These are phyloP conservation scores for Melinaea menophilus DNA, from an alignment of 2,888 invertebrate genomes.

Conservation along the genomic window DNA sequence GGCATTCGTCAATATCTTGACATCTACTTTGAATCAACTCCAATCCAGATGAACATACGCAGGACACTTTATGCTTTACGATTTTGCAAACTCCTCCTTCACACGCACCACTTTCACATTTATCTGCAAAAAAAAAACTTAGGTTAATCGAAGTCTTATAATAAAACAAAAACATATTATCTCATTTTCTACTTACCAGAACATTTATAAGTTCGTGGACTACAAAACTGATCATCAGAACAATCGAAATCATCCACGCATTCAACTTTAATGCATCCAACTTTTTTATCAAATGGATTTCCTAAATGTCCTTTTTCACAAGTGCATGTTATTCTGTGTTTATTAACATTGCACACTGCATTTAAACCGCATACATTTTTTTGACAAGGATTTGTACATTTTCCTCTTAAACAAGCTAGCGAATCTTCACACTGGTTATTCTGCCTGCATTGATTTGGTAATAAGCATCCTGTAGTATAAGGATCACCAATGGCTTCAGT, in stretches of 20 bases:
- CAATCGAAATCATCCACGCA: constrained; percentile 89
- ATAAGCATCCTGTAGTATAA: constrained; percentile 81
- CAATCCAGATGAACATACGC: constrained; percentile 87
- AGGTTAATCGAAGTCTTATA: too few species aligned
- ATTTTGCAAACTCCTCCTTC: constrained; percentile 88
- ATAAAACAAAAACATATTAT: too few species aligned
- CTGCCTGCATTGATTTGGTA: constrained; percentile 85
- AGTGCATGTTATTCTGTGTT: constrained; percentile 84
- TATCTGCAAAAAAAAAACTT: constrained; percentile 75
- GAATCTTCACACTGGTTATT: constrained; percentile 86
- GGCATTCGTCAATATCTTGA: constrained; percentile 89
- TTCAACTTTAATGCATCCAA: constrained; percentile 94
- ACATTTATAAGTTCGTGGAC: constrained; percentile 86
- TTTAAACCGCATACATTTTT: constrained; percentile 84
- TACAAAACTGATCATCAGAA: constrained; percentile 85
- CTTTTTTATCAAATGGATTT: constrained; percentile 84
- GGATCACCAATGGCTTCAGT: constrained; percentile 88
- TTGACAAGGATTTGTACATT: constrained; percentile 90
- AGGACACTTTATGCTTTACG: constrained; percentile 83
- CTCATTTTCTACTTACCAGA: constrained; percentile 75
- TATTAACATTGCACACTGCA: constrained; percentile 85
- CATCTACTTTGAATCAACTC: constrained; percentile 82
- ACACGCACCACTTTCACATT: constrained; percentile 87
- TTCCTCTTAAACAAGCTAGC: constrained; percentile 85
- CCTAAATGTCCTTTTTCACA: constrained; percentile 91